phyloP scores from a whole-genome alignment of 1,140 invertebrate genomes.

The Papilio glaucus region DNA sequence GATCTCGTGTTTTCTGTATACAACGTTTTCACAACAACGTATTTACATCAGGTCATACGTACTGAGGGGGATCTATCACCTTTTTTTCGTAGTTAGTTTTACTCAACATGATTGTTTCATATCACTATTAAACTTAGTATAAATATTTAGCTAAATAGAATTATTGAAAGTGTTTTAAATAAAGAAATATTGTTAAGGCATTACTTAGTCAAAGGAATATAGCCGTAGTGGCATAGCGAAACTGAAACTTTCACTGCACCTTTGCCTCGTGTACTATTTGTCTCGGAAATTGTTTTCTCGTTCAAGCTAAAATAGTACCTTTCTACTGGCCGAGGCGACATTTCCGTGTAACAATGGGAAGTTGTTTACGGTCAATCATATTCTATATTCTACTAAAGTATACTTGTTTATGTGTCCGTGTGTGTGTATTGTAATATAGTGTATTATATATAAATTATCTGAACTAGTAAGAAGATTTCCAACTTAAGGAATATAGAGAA shows the following conservation, averaged over 20 bases:
- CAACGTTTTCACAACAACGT: too few species aligned
- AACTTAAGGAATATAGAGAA: too few species aligned
- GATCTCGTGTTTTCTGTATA: too few species aligned
- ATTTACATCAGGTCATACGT: too few species aligned
- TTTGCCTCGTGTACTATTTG: background rate
- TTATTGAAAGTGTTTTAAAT: background rate
- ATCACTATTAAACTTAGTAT: background rate
- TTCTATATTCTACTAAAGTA: background rate
- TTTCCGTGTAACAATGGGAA: slow-evolving; percentile 7
- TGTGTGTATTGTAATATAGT: background rate
- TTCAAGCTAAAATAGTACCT: slow-evolving; percentile 3
- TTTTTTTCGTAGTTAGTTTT: background rate
- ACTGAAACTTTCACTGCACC: slow-evolving; percentile 20
- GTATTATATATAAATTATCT: too few species aligned
- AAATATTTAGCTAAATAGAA: background rate
- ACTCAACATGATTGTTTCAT: background rate
- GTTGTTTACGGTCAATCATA: slow-evolving; percentile 15
- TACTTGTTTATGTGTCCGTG: background rate
- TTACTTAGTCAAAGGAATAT: background rate
- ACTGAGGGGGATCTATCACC: too few species aligned
- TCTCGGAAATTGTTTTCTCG: background rate
- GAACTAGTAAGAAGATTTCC: too few species aligned
- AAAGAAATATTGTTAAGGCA: too few species aligned
- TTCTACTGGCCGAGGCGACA: background rate
- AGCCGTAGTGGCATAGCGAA: background rate